A percentile compares a stretch with the other conserved stretches of the same genome.
Evolutionary conservation across 2,797 vertebrate species (phyloP).

Genomic region (Margarornis squamiger): DNA sequence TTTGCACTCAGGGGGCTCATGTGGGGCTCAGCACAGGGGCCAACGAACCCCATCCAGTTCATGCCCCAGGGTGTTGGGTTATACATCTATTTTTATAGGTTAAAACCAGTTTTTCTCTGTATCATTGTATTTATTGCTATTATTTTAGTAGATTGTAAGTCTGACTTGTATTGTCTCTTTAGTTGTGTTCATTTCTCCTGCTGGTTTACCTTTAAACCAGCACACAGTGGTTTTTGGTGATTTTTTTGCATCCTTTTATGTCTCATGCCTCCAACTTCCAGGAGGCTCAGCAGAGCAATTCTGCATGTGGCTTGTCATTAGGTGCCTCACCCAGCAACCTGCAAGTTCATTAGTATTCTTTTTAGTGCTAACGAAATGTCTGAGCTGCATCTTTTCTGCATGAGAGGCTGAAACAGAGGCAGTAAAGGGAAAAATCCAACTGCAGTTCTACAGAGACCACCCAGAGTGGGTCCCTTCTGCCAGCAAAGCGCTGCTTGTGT

Average conservation of each 20-base stretch:
- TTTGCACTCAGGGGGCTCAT: no score
- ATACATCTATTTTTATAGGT: no score
- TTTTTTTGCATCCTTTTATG: neutral
- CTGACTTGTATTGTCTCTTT: no score
- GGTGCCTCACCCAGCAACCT: conserved; percentile 37
- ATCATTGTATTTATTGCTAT: no score
- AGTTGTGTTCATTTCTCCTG: no score
- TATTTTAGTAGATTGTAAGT: no score
- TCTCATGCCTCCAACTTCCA: neutral
- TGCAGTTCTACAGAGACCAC: neutral
- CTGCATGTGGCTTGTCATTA: conserved; percentile 19
- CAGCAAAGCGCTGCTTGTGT: neutral
- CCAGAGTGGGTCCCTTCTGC: conserved; percentile 25
- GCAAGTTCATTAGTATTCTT: conserved; percentile 48
- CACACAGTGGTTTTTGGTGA: accelerated
- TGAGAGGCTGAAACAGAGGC: conserved; percentile 27
- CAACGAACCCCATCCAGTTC: no score
- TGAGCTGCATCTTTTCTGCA: conserved; percentile 42
- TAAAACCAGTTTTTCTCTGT: no score
- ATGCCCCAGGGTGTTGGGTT: no score
- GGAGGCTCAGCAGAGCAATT: conserved; percentile 19
- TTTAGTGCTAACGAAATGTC: conserved; percentile 10
- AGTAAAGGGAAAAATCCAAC: conserved; percentile 17
- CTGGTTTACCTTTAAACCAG: no score
- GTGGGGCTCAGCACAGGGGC: no score